Base-by-base conservation (phyloP, 2,888 invertebrate genomes). In the Harpagoxenus sublaevis region DNA sequence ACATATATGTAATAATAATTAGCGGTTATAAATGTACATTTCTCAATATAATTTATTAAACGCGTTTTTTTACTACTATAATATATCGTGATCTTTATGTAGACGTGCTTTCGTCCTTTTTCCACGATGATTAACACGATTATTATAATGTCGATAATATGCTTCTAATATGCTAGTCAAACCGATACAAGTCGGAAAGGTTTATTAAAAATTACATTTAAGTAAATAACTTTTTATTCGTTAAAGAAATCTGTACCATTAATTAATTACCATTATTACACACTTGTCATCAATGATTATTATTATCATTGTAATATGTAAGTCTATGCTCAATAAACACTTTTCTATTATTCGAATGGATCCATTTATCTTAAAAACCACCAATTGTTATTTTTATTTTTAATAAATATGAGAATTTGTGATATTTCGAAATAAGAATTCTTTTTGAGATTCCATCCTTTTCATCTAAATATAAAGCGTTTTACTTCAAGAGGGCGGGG, bases 241-340 rank as follows among this genome's bases (percentile, higher is more conserved):
- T 92, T 91, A 89, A 88, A 48, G 4, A 70, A 92, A 88, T 87
- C 85, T 92, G 90, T 92, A 91, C 89, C 89, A 90, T 92, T 92
- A 87, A 90, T 92, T 92, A 86, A 74, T 89, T 82, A 89, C 81
- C 60, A 86, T 88, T 77, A 65, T 84, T 84, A 85, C 88, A 82
- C 89, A 87, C 77, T 84, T 84, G 82, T 92, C 53, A 84, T 87
- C 84, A 89, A 35, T 51, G 10, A 92, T 89, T 87, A 89, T 91
- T 89, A 92, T 92, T 92, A 92, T 89, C 90, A 93, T 89, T 92
- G 89, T 94, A 93, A 92, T 89, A 92, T 94, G 94, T 94, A 94
- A 93, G 91, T 89, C 84, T 94, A 94, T 94, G 93, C 94, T 94
- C 94, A 94, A 94, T 94, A 94, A 94, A 94, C 90, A 93, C 89